Base-by-base conservation (phyloP, 2,113 vertebrate species). In the Butorides virescens region DNA sequence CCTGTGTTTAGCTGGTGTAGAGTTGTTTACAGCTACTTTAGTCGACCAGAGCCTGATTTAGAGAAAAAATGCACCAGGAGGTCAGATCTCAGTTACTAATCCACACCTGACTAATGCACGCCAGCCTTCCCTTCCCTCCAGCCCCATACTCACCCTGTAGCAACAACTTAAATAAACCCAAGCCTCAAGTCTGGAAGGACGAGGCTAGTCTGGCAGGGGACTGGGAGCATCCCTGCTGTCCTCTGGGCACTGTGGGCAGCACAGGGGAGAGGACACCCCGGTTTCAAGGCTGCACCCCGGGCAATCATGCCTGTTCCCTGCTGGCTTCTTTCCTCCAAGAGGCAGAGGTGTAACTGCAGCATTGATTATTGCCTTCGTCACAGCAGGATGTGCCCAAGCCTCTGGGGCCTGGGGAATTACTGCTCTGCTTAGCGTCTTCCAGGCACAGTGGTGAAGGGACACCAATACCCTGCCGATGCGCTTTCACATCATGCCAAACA, bases 401-500 rank as follows among this genome's bases (percentile, higher is more conserved):
- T 65, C 44, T n/a, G 58, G 68, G n/a, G 29, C 36, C 50, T 44
- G 36, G n/a, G 55, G 66, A 62, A 42, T 55, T 44, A 15, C 23
- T 1, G 2, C 56, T 83, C 36, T 37, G 30, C 52, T 88, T 42
- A 30, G 63, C 49, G 9, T 37, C 34, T 37, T 71, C 26, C 34
- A 49, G 32, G 39, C n/a, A 34, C 20, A 20, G 36, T 4, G 30
- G 56, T 19, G 32, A 56, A 22, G 15, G 53, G 72, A 36, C 47
- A 63, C 13, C 0, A 7, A 42, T 27, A 56, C 6, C 27, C 23
- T 4, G 3, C 9, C 0, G 5, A 13, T 29, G 37, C 1, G 1
- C 49, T 72, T 52, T 62, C 42, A 18, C 15, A 9, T 34, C 2
- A 2, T 5, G 18, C 36, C 3, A 6, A 23, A 15, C 7, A 5